A percentile compares a stretch with the other conserved stretches of the same genome.
Evolutionary conservation across 2,113 vertebrate genomes (phyloP).

Genomic region (Eolophus roseicapilla): DNA sequence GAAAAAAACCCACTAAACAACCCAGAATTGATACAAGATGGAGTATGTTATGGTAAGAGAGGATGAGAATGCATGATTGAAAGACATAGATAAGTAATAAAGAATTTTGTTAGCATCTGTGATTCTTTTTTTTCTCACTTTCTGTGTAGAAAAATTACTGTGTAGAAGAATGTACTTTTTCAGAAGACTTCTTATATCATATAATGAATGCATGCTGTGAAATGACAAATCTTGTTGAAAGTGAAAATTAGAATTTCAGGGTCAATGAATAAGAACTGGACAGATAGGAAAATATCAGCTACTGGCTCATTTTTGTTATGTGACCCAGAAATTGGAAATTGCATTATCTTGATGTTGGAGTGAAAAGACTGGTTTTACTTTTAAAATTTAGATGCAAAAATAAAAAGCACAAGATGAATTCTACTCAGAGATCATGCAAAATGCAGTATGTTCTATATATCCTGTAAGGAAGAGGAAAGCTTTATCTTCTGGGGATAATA

Average conservation of each 20-base stretch:
- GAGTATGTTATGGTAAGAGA: neutral
- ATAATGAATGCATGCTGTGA: neutral
- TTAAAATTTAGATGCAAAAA: neutral
- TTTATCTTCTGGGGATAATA: neutral
- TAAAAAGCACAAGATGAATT: neutral
- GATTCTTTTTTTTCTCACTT: neutral
- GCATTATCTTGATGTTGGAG: neutral
- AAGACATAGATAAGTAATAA: neutral
- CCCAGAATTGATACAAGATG: neutral
- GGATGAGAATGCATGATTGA: neutral
- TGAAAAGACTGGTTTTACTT: neutral
- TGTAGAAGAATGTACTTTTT: neutral
- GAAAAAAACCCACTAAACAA: neutral
- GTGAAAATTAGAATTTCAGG: conserved; percentile 2
- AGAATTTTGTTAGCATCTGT: neutral
- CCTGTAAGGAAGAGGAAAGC: neutral
- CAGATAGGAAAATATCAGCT: neutral
- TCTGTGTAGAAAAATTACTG: neutral
- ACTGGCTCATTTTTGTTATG: neutral
- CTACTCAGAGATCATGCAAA: neutral
- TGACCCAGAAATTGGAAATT: neutral
- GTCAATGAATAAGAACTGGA: neutral
- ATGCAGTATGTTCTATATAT: neutral
- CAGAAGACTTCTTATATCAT: neutral
- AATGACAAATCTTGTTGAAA: neutral